These are phyloP conservation scores for Micromussa lordhowensis DNA, from an alignment of 92 coral and sea anemone genomes.

Conservation along the genomic window DNA sequence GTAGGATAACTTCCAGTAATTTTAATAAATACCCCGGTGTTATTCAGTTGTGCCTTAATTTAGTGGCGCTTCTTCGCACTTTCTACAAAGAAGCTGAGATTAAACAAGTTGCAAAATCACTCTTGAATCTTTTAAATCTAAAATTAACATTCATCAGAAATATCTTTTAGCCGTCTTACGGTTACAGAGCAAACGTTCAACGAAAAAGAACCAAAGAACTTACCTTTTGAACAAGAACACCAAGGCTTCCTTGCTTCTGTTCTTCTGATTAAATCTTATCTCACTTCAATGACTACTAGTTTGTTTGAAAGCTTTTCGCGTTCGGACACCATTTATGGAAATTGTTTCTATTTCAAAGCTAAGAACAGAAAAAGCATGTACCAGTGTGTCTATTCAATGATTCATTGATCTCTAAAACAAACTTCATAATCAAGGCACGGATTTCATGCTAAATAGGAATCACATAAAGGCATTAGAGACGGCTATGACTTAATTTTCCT, in stretches of 20 bases:
- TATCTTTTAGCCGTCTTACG: too few species aligned
- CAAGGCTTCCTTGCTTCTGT: conserved; percentile 3
- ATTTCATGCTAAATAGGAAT: neutral
- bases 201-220: neutral
- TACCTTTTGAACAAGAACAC: conserved; percentile 36
- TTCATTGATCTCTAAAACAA: conserved; percentile 36
- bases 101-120: neutral
- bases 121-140: neutral
- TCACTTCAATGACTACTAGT: conserved; percentile 41
- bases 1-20: neutral
- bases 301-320: conserved; percentile 4
- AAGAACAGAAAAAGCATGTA: neutral
- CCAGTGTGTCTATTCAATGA: conserved; percentile 40
- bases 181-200: neutral
- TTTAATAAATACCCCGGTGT: neutral
- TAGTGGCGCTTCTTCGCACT: neutral
- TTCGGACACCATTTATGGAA: conserved; percentile 31
- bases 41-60: neutral
- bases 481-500: neutral
- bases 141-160: neutral
- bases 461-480: neutral
- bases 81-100: neutral
- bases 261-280: conserved; percentile 54
- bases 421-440: neutral
- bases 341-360: conserved; percentile 8